phyloP scores from a whole-genome alignment of 1,140 invertebrate species.

The Ruditapes philippinarum region DNA sequence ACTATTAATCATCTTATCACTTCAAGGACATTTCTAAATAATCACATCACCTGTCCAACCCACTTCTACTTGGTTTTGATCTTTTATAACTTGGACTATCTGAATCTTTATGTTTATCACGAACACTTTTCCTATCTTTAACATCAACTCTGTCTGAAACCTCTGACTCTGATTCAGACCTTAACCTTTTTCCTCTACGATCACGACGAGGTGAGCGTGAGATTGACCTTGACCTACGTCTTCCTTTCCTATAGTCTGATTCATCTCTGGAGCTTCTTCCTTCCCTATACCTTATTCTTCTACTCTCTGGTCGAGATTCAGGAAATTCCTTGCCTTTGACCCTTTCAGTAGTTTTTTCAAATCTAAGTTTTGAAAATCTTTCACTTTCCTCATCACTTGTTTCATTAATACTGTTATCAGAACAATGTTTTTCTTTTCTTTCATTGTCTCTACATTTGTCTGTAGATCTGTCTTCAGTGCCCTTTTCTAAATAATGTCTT shows the following conservation, averaged over 20 bases:
- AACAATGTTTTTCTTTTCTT: background rate
- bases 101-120: background rate
- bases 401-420: background rate
- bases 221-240: background rate
- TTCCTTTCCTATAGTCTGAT: background rate
- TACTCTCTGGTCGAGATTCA: background rate
- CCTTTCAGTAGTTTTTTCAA: background rate
- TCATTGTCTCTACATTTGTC: background rate
- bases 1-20: background rate
- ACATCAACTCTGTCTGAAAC: background rate
- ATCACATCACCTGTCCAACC: background rate
- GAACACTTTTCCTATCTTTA: background rate
- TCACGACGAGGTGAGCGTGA: no score
- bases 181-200: background rate
- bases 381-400: background rate
- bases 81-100: background rate
- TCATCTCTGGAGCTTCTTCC: background rate
- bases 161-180: background rate
- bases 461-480: background rate
- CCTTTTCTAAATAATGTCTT: background rate
- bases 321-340: background rate
- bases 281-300: background rate
- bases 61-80: background rate
- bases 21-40: background rate
- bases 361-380: constrained; percentile 3